A percentile compares a stretch with the other conserved stretches of the same genome.
phyloP scores from a whole-genome alignment of 2,113 vertebrate genomes.

The Numida meleagris region DNA sequence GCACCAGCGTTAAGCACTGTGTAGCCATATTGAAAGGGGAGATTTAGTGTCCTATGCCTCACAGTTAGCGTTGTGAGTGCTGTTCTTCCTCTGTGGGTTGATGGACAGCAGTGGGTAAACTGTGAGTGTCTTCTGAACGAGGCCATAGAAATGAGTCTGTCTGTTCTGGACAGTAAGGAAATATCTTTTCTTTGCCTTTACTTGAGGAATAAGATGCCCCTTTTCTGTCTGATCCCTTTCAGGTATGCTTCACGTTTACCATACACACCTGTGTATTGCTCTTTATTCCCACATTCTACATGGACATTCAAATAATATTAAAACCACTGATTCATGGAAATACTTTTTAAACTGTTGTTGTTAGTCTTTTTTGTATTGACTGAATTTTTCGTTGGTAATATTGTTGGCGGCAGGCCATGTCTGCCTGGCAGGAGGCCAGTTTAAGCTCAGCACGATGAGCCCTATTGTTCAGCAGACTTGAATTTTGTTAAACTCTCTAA shows the following conservation, averaged over 20 bases:
- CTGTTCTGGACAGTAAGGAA: neutral
- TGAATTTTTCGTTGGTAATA: constrained; percentile 36
- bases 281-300: constrained; percentile 10
- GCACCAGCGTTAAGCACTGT: neutral
- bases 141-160: neutral
- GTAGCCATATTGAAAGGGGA: neutral
- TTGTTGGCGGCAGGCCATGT: constrained; percentile 29
- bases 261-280: neutral
- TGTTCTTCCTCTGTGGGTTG: neutral
- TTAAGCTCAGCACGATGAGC: constrained; percentile 46
- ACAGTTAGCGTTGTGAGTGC: neutral
- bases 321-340: constrained; percentile 60
- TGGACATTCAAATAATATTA: constrained; percentile 25
- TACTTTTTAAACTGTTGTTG: constrained; percentile 28
- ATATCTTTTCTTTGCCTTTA: constrained; percentile 20
- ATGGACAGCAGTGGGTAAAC: neutral
- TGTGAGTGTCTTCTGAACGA: neutral
- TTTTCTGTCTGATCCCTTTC: neutral
- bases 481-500: constrained; percentile 57
- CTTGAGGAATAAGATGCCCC: neutral
- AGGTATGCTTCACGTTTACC: neutral
- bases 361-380: constrained; percentile 58
- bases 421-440: constrained; percentile 46
- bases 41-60: neutral
- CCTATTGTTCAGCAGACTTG: constrained; percentile 50